phyloP scores from a whole-genome alignment of 1,140 invertebrate species.

The Thalassaphorura encarpata region DNA sequence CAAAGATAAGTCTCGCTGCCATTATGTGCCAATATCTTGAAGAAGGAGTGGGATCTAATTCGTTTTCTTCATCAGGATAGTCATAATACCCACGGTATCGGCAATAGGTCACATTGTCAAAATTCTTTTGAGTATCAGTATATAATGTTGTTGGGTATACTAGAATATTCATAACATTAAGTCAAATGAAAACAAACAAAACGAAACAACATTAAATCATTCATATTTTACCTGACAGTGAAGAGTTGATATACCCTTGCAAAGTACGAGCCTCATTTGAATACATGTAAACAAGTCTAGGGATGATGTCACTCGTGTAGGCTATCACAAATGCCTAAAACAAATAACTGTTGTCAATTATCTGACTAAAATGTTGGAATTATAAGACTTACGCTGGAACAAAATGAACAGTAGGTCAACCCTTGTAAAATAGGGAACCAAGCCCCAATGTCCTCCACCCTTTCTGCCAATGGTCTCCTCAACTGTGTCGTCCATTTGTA shows the following conservation, averaged over 20 bases:
- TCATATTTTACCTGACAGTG: conserved; percentile 62
- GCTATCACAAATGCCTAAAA: conserved; percentile 79
- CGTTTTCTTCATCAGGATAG: conserved; percentile 49
- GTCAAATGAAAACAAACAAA: conserved; percentile 27
- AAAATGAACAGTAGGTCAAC: conserved; percentile 76
- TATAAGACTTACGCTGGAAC: conserved; percentile 74
- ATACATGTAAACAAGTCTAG: conserved; percentile 74
- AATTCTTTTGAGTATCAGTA: not conserved
- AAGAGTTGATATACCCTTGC: conserved; percentile 64
- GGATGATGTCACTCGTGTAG: conserved; percentile 85
- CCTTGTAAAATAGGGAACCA: conserved; percentile 76
- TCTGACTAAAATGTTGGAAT: not conserved
- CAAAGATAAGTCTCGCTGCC: conserved; percentile 79
- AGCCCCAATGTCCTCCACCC: conserved; percentile 82
- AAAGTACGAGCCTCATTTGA: conserved; percentile 52
- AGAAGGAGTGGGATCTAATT: conserved; percentile 54
- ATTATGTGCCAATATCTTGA: conserved; percentile 90
- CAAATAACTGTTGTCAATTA: not conserved
- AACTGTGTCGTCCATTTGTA: conserved; percentile 86
- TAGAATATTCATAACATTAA: conserved; percentile 23
- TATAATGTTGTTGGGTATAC: conserved; percentile 45
- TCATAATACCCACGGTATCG: conserved; percentile 78
- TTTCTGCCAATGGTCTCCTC: conserved; percentile 69
- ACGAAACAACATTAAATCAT: too few relatives aligned
- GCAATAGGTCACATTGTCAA: conserved; percentile 39